Evolutionary conservation across 2,888 invertebrate genomes (phyloP), one percentile per base, ranked within the genome.

Genomic region (Bedellia somnulentella): DNA sequence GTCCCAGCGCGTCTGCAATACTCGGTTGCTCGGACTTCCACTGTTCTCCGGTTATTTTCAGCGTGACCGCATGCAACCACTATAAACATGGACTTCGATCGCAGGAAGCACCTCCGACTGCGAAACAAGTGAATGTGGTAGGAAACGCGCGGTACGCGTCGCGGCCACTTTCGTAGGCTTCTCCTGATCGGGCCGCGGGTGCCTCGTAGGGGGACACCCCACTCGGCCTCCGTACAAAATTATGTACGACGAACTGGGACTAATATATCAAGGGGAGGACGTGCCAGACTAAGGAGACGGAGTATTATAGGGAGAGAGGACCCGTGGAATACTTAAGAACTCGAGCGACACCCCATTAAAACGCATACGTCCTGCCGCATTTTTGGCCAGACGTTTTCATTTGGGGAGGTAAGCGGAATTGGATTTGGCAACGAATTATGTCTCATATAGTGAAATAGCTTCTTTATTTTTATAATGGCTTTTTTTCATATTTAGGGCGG

Each of bases 241-340:
- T 75, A 75, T 75, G 75, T 75, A 75, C 75, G 75, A 75, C 73
- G 75, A 66, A 68, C 75, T 70, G 75, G 75, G 75, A 75, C 64
- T 63, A 68, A 75, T 75, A 75, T 75, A 75, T 75, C 71, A 73
- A 54, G 64, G 71, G 73, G 73, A 68, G 73, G 71, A 71, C 73
- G 73, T 71, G 70, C 68, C 66, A 68, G 68, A 66, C 71, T 71
- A 70, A 71, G 73, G 70, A 71, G 73, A 64, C 68, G 59, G 66
- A 66, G 75, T 66, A 75, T 73, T 75, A 70, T 60, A 44, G 70
- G 71, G 68, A 57, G 68, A 66, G 67, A 30, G 31, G 31, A 28
- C 61, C 61, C 63, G 60, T 57, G 61, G 73, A 75, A 75, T 75
- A 75, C 73, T 75, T 73, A 73, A 73, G 75, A 67, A 71, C 71